Percentiles rank a stretch among this genome's conserved stretches.
These are phyloP conservation scores for Hypocryptadius cinnamomeus DNA, from an alignment of 2,113 vertebrate species.

Conservation along the genomic window DNA sequence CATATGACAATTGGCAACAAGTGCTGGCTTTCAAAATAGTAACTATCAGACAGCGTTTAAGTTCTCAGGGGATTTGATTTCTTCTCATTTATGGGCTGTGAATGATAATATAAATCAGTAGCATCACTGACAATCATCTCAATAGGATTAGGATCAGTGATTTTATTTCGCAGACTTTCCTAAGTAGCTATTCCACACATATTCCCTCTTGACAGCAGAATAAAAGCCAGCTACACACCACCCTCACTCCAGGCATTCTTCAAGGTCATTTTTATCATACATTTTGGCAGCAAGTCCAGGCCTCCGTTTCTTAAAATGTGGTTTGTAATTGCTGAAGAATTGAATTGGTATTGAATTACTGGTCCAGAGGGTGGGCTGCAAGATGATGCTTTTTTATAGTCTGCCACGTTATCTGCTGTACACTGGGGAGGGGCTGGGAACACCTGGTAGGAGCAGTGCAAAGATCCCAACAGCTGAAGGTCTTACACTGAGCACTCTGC, in stretches of 20 bases:
- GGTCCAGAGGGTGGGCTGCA: not conserved
- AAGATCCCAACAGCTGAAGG: not conserved
- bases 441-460: not conserved
- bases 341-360: not conserved
- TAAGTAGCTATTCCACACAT: not conserved
- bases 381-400: not conserved
- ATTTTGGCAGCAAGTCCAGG: not conserved
- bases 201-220: not conserved
- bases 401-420: not conserved
- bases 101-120: not conserved
- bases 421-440: not conserved
- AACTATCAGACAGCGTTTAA: not conserved
- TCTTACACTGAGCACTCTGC: not conserved
- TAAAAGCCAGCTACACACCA: not conserved
- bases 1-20: not conserved
- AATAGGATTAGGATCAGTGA: not conserved
- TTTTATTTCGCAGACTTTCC: not conserved
- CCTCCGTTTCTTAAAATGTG: not conserved
- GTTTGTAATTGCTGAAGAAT: not conserved
- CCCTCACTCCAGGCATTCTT: not conserved
- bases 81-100: not conserved
- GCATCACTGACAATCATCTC: not conserved
- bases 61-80: not conserved
- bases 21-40: conserved; percentile 21
- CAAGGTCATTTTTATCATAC: not conserved